phyloP scores from a whole-genome alignment of 2,888 invertebrate species.

The Drosophila cognata region DNA sequence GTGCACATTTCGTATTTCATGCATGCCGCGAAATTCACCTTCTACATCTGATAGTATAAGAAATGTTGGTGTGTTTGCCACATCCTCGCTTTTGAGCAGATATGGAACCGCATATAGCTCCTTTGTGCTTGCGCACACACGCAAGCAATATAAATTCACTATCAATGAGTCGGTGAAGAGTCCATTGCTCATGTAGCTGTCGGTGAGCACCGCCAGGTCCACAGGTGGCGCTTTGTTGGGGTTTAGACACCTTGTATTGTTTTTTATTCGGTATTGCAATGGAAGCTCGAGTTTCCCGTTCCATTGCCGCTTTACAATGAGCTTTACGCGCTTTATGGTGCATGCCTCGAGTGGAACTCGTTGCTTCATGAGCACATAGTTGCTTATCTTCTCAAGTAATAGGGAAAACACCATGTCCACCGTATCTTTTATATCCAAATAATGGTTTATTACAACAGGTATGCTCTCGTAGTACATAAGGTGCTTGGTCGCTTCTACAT shows the following conservation, averaged over 20 bases:
- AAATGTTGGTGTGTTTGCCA: conserved; percentile 59
- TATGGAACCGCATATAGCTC: conserved; percentile 68
- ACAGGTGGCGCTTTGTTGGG: neutral
- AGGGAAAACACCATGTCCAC: conserved; percentile 69
- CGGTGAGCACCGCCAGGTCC: conserved; percentile 30
- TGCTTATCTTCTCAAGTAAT: conserved; percentile 65
- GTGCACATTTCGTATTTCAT: conserved; percentile 52
- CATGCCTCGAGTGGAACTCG: conserved; percentile 50
- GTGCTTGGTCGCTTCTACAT: conserved; percentile 51
- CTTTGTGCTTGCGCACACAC: conserved; percentile 57
- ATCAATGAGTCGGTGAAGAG: conserved; percentile 38
- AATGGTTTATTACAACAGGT: conserved; percentile 55
- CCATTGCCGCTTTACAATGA: conserved; percentile 49
- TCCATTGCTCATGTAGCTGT: conserved; percentile 33
- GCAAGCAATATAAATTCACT: conserved; percentile 64
- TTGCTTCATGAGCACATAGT: conserved; percentile 42
- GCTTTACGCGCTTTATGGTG: conserved; percentile 57
- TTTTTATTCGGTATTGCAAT: conserved; percentile 61
- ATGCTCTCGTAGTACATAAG: conserved; percentile 58
- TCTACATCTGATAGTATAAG: conserved; percentile 60
- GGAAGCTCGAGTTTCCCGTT: conserved; percentile 30
- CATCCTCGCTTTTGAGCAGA: conserved; percentile 40
- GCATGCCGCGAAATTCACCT: conserved; percentile 55
- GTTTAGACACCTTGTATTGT: neutral
- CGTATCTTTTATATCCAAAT: conserved; percentile 64